Conservation (phyloP, 92 coral and sea anemone species). For the Porites rus region DNA sequence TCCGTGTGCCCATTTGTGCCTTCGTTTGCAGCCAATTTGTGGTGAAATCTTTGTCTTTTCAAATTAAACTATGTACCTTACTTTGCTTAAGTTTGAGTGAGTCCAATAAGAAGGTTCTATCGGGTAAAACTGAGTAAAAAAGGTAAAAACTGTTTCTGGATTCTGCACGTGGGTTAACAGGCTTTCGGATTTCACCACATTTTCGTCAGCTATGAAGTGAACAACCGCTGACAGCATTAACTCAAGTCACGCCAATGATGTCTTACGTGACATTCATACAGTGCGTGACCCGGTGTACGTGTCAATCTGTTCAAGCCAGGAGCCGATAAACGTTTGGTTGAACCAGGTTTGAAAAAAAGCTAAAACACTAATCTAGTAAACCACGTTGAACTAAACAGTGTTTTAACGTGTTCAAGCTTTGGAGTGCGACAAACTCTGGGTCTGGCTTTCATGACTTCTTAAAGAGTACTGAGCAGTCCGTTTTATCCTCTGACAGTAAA, state of each 20-base stretch:
- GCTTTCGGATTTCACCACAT: conserved; percentile 40
- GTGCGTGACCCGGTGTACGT: too few relatives aligned
- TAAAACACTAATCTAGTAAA: too few relatives aligned
- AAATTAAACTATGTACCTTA: background rate
- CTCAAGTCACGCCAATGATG: background rate
- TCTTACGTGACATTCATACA: background rate
- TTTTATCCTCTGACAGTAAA: too few relatives aligned
- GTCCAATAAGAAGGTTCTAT: background rate
- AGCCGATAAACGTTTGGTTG: too few relatives aligned
- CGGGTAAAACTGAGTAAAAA: background rate
- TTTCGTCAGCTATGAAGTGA: background rate
- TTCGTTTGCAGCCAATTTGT: conserved; percentile 60
- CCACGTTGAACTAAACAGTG: too few relatives aligned
- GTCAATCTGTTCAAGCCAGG: too few relatives aligned
- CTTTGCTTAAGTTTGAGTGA: background rate
- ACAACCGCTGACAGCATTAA: conserved; percentile 22
- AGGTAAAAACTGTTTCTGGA: background rate
- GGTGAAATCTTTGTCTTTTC: background rate
- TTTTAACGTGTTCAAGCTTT: too few relatives aligned
- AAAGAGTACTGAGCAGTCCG: too few relatives aligned
- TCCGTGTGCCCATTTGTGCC: conserved; percentile 55
- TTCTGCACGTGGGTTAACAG: conserved; percentile 21
- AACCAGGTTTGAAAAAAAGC: too few relatives aligned
- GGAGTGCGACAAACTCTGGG: too few relatives aligned
- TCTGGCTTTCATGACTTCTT: too few relatives aligned